Base-by-base conservation (phyloP, 2,797 vertebrate genomes). In the Lithobates sylvaticus region DNA sequence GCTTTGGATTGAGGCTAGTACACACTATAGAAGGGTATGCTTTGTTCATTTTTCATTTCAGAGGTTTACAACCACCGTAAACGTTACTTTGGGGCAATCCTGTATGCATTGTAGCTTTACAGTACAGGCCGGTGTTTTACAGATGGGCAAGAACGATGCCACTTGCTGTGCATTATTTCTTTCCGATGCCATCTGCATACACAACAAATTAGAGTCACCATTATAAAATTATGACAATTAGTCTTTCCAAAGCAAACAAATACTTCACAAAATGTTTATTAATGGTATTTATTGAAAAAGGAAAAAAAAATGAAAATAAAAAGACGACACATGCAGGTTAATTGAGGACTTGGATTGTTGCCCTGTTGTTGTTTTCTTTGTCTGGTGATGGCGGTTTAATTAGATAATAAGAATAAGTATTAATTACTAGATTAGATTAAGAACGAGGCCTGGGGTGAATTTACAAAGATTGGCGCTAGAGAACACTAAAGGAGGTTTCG, bases 161-260 rank as follows among this genome's bases (percentile, higher is more conserved):
- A 21, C 39, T 18, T 1, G 9, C 13, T 32, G 27, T 54, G 16
- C 29, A n/a, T 5, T 16, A 6, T 36, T 67, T 34, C 9, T 29
- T 16, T 36, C 15, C 15, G 3, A 61, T 29, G 27, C 79, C 80
- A 65, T 64, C 80, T 64, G 50, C 36, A 26, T 44, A 23, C 21
- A 47, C 21, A 47, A 27, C 15, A 75, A 65, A 75, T 15, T 12
- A 75, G 70, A 47, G 36, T 47, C 23, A 15, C 71, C 81, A 83
- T 83, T 75, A 67, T 7, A 29, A 39, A 65, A 74, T 44, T 21
- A 67, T 34, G 71, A 83, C 70, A 42, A 74, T 83, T 83, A 75
- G 26, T 6, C 54, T 75, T 83, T n/a, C 58, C 54, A 6, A 13
- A 34, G 70, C 50, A 65, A 82, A 58, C 10, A 27, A 75, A 54